Conservation (phyloP, 1,140 invertebrate species). For the Papilio dardanus region DNA sequence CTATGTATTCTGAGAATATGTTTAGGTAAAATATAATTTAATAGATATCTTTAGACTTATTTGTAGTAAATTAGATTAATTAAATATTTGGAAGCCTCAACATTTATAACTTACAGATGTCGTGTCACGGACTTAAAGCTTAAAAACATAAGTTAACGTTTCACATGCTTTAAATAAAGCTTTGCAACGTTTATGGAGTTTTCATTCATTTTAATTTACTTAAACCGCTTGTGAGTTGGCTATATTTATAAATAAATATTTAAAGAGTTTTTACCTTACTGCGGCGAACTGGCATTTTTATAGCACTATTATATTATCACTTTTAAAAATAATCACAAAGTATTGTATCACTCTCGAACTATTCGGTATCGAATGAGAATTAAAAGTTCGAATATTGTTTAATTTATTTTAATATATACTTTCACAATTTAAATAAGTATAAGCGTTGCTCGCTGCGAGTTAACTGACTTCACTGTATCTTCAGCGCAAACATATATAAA, state of each 20-base stretch:
- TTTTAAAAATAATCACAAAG: constrained; percentile 46
- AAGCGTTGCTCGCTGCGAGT: constrained; percentile 58
- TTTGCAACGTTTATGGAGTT: too few species aligned
- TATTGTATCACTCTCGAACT: constrained; percentile 14
- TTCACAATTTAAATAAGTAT: constrained; percentile 39
- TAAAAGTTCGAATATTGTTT: constrained; percentile 25
- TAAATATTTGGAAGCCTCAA: not conserved
- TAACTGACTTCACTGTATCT: constrained; percentile 74
- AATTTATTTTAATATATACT: constrained; percentile 13
- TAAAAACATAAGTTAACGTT: not conserved
- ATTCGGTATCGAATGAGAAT: constrained; percentile 19
- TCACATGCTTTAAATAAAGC: not conserved
- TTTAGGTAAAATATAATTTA: too few species aligned
- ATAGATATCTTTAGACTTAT: too few species aligned
- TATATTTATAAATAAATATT: not conserved
- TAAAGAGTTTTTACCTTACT: constrained; percentile 61
- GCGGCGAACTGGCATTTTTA: constrained; percentile 73
- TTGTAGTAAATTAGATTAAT: not conserved
- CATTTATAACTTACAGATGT: not conserved
- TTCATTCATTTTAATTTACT: not conserved
- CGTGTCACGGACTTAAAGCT: not conserved
- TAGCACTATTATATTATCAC: constrained; percentile 47
- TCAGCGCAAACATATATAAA: constrained; percentile 80
- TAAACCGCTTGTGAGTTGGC: not conserved
- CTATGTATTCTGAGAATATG: too few species aligned